phyloP scores from a whole-genome alignment of 2,113 vertebrate species.

The Rhegmatorhina hoffmannsi region DNA sequence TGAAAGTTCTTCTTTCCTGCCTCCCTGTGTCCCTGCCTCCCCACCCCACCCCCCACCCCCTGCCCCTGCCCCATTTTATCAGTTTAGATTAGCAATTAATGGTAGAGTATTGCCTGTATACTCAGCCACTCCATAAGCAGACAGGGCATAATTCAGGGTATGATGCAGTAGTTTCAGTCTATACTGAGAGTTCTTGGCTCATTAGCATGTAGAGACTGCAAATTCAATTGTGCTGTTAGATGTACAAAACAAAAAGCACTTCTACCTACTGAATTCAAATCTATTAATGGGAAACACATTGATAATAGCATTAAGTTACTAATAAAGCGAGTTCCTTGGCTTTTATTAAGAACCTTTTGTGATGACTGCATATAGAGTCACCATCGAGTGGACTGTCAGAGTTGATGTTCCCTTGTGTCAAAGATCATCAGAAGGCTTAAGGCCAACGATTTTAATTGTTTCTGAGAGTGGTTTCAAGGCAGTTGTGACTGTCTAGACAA shows the following conservation, averaged over 20 bases:
- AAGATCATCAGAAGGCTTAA: background rate
- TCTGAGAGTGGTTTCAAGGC: background rate
- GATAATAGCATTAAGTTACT: background rate
- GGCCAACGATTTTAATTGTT: constrained; percentile 14
- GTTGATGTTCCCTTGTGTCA: background rate
- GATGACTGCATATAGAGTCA: background rate
- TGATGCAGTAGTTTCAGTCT: accelerated
- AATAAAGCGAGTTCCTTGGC: background rate
- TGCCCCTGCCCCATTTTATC: background rate
- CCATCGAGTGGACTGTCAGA: background rate
- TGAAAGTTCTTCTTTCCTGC: background rate
- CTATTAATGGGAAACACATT: background rate
- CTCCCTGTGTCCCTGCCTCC: no score
- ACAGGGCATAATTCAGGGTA: background rate
- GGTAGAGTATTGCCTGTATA: background rate
- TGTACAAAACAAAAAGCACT: background rate
- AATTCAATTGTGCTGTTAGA: background rate
- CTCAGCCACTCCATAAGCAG: background rate
- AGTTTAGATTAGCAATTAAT: background rate
- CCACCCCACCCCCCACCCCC: background rate
- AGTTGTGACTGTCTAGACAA: background rate
- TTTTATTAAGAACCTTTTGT: background rate
- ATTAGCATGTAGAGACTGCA: background rate
- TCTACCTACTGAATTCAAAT: background rate
- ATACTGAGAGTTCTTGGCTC: background rate